Conservation (phyloP, 2,797 vertebrate genomes). For the Sebastes taczanowskii region DNA sequence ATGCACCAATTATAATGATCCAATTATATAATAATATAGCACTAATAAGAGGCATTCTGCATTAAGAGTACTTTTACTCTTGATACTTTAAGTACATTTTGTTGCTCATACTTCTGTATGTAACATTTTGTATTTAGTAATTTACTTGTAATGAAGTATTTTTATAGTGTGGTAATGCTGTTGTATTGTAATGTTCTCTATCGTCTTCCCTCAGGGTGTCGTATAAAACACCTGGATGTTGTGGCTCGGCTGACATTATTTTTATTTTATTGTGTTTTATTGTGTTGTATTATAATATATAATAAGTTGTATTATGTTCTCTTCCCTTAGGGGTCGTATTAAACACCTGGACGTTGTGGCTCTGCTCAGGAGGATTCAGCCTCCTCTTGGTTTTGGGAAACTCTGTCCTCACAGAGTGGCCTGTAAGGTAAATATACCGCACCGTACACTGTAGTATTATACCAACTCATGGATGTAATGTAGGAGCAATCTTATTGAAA, state of each 20-base stretch:
- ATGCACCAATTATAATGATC: too few relatives aligned
- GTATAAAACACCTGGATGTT: not conserved
- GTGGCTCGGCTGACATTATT: too few relatives aligned
- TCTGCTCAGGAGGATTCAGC: conserved; percentile 93
- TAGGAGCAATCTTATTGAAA: not conserved
- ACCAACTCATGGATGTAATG: not conserved
- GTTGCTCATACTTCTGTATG: not conserved
- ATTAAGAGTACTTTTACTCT: not conserved
- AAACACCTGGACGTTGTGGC: conserved; percentile 97
- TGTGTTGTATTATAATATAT: not conserved
- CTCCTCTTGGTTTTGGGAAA: conserved; percentile 96
- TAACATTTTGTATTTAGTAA: not conserved
- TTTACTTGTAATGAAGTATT: not conserved
- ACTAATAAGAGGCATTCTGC: not conserved
- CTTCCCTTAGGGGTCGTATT: conserved; percentile 88
- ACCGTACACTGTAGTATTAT: not conserved
- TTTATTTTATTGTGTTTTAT: not conserved
- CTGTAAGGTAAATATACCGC: conserved; percentile 52
- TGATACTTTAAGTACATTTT: not conserved
- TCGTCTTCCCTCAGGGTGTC: not conserved
- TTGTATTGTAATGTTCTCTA: not conserved
- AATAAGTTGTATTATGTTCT: not conserved
- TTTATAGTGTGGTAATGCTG: not conserved
- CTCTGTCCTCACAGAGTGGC: conserved; percentile 96
- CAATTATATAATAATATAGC: too few relatives aligned